Evolutionary conservation across 2,888 invertebrate species (phyloP), one percentile per base, ranked within the genome.

Genomic region (Parthenolecanium corni): DNA sequence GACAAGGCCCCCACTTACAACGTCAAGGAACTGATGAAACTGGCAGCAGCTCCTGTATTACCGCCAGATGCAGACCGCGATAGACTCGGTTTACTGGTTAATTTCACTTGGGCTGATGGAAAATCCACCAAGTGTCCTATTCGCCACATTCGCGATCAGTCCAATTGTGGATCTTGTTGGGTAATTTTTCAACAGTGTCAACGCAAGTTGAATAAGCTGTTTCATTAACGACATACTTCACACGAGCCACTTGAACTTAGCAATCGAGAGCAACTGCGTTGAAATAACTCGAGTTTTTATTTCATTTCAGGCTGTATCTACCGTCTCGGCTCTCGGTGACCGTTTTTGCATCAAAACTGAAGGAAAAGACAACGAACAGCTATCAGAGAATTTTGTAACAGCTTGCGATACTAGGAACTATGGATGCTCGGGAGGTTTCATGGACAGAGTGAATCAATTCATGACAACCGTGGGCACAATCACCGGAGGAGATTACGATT

Each of bases 161-260:
- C 64, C 2, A 44, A 61, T 24, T 94, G 93, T 72, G 93, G 93
- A 36, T 91, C 90, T 42, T 94, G 93, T 72, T 82, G 81, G 82
- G 56, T 56, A 42, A 56, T 36, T 21, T 21, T 6, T 9, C n/a
- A n/a, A n/a, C n/a, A n/a, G n/a, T n/a, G n/a, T n/a, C n/a, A n/a
- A n/a, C n/a, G n/a, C n/a, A n/a, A n/a, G n/a, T n/a, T n/a, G n/a
- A n/a, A n/a, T n/a, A n/a, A n/a, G n/a, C n/a, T n/a, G n/a, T n/a
- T n/a, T n/a, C n/a, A n/a, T n/a, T n/a, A n/a, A n/a, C n/a, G n/a
- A n/a, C n/a, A n/a, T n/a, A n/a, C n/a, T n/a, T n/a, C n/a, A n/a
- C n/a, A n/a, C n/a, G n/a, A n/a, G n/a, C n/a, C n/a, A n/a, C n/a
- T n/a, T n/a, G n/a, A n/a, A n/a, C n/a, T n/a, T n/a, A n/a, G n/a